Percentiles rank a stretch among this genome's conserved stretches.
Evolutionary conservation across 2,888 invertebrate genomes (phyloP).

Genomic region (Acanthosepion pharaonis): DNA sequence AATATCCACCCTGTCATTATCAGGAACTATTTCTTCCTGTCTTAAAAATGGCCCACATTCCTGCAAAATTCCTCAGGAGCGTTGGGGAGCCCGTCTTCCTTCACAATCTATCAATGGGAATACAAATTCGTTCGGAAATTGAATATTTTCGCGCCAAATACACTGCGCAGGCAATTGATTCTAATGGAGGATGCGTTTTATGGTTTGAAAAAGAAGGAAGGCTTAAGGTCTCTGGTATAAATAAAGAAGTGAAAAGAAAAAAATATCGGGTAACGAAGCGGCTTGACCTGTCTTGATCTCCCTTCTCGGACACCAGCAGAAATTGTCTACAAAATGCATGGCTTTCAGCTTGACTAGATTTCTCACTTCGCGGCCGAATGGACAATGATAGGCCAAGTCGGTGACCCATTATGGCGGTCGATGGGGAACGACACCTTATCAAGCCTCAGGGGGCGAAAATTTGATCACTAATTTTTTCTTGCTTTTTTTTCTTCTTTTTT

Average conservation of each 20-base stretch:
- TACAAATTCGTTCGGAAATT: neutral
- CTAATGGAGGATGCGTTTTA: neutral
- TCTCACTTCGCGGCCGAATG: neutral
- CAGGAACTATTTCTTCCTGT: too few relatives aligned
- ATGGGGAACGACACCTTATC: neutral
- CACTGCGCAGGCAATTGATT: neutral
- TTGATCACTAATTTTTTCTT: too few relatives aligned
- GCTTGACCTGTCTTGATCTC: neutral
- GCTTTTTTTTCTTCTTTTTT: too few relatives aligned
- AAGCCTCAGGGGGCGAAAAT: neutral
- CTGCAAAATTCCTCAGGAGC: too few relatives aligned
- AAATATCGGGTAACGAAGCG: neutral
- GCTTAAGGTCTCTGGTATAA: neutral
- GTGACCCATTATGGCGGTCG: neutral
- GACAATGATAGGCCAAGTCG: neutral
- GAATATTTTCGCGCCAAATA: conserved; percentile 33
- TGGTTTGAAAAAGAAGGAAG: neutral
- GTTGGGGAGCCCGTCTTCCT: neutral
- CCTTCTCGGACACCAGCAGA: neutral
- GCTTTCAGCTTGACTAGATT: neutral
- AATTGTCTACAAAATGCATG: neutral
- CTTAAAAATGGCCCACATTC: too few relatives aligned
- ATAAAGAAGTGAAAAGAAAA: neutral
- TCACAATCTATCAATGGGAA: neutral
- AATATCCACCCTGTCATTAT: too few relatives aligned